A percentile compares a stretch with the other conserved stretches of the same genome.
Conservation (phyloP, 2,113 vertebrate genomes). For the Cyanocitta stelleri region DNA sequence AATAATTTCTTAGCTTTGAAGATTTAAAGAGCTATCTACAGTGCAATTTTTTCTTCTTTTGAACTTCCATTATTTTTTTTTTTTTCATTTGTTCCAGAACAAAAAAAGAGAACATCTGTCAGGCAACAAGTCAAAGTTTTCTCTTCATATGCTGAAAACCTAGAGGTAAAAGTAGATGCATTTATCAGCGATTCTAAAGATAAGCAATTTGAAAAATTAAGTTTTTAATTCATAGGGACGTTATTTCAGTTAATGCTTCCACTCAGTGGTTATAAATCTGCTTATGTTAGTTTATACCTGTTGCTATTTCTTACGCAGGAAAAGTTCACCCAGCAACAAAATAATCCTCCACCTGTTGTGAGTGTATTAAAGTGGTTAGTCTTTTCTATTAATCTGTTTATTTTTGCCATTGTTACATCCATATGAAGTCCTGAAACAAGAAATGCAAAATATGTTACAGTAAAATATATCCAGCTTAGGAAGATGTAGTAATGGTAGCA, state of each 20-base stretch:
- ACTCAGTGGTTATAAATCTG: neutral
- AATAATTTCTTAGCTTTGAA: neutral
- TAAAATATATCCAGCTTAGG: neutral
- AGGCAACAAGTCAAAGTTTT: neutral
- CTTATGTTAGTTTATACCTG: neutral
- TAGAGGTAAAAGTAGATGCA: neutral
- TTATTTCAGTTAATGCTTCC: neutral
- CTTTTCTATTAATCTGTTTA: neutral
- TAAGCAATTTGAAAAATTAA: neutral
- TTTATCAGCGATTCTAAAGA: neutral
- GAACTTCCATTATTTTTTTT: neutral
- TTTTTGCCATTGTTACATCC: neutral
- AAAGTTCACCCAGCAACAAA: neutral
- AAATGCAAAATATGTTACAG: neutral
- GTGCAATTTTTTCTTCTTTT: neutral
- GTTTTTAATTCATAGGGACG: neutral
- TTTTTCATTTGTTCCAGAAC: neutral
- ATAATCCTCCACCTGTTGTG: neutral
- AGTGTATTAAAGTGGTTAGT: neutral
- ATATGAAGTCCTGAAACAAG: neutral
- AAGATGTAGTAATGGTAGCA: neutral
- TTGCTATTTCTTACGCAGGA: neutral
- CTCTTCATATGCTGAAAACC: neutral
- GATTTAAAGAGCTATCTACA: neutral
- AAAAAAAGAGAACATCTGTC: neutral